Base-by-base conservation (phyloP, 1,140 invertebrate species). In the Rhopalosiphum maidis region DNA sequence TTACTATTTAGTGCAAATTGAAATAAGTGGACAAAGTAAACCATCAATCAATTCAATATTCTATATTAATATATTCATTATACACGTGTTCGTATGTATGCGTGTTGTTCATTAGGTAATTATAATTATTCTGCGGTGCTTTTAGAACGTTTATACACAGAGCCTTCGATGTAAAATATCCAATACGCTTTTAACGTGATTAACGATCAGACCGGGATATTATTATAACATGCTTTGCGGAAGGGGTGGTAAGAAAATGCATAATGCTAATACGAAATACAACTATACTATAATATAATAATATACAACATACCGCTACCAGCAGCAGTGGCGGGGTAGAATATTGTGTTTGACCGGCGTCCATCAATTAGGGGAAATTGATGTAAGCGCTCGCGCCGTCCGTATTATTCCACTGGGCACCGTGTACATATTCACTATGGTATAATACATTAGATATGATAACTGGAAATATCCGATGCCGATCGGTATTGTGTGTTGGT, bases 291-390 rank as follows among this genome's bases (percentile, higher is more conserved):
- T 54, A 51, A 23, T 35, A 55, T 89, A 48, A 89, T 54, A 55
- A 90, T 55, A 46, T 48, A 43, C 11, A 87, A 35, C 60, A 25
- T 46, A 15, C 25, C 41, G 30, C n/a, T 37, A 51, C 30, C 43
- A 21, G 23, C 21, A 54, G 9, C 30, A 18, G 18, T n/a, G 60
- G 60, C 5, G 60, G 60, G 30, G 89, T 9, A 6, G 37, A 83
- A 83, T 21, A 55, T 51, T 85, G 43, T 85, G 77, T 93, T 46
- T 55, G 91, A 93, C 91, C 91, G 77, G 77, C 85, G 91, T 93
- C 91, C 91, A 30, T 83, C 91, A 93, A 93, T 93, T 93, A 93
- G 91, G 82, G 91, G 54, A 85, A 93, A 93, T 93, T 93, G 91
- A 93, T 54, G 35, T 93, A 37, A 35, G 41, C 37, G 46, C 30